Evolutionary conservation across 1,140 invertebrate genomes (phyloP), one percentile per base, ranked within the genome.

Genomic region (Brachionus calyciflorus): DNA sequence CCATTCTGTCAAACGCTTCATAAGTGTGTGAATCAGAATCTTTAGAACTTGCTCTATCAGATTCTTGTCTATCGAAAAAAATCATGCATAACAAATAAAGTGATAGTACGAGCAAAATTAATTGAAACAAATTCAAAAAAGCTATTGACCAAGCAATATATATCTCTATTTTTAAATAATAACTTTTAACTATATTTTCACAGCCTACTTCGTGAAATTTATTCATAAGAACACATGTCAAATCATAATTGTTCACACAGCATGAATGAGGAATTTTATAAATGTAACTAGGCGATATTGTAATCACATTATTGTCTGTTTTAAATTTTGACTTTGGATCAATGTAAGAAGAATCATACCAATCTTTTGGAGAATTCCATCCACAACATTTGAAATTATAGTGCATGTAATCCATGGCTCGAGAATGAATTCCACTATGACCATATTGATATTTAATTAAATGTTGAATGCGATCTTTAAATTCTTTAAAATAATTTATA

Each of bases 251-350:
- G 51, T 73, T 55, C 3, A 73, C 51, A 30, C 69, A 73, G 28
- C 69, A 73, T 17, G 69, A 73, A 73, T 55, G 69, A 1, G 69
- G 69, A 19, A 73, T 73, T 51, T 73, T 73, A 17, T 73, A 51
- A 30, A 41, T 33, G 26, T 73, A 55, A 19, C 30, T 73, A n/a
- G 69, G 69, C 19, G 46, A 33, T n/a, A 73, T 37, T 21, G 69
- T 73, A 30, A 55, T 51, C 10, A 73, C 51, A 51, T 73, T 49
- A 21, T 73, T 51, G 12, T 51, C 26, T 51, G 51, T 37, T 49
- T 55, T 73, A 19, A 49, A 55, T n/a, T 44, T 19, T 14, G 30
- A 49, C 40, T 51, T 73, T 10, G 69, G 69, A 19, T 73, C 51
- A 6, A 37, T 55, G 19, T 73, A 73, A 9, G 44, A 40, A 4